phyloP scores from a whole-genome alignment of 2,888 invertebrate species.

The Girardia tigrina region DNA sequence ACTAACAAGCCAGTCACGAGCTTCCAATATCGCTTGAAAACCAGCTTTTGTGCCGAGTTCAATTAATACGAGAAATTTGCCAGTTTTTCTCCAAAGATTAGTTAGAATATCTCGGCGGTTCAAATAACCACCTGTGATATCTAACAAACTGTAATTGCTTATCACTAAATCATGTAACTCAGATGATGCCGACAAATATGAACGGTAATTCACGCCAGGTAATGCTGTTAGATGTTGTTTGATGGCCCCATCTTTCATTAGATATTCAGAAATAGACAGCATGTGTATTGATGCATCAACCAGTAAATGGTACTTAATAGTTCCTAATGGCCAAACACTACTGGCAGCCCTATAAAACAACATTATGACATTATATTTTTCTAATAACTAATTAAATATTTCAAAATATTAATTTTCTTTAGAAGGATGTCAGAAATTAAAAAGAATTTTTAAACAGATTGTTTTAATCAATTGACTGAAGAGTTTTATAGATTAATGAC shows the following conservation, averaged over 20 bases:
- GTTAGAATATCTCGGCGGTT: constrained; percentile 60
- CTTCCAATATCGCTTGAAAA: constrained; percentile 67
- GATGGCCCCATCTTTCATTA: neutral
- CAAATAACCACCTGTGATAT: constrained; percentile 58
- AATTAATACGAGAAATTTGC: constrained; percentile 65
- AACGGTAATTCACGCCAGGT: constrained; percentile 52
- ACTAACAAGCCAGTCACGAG: constrained; percentile 61
- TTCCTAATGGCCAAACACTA: neutral
- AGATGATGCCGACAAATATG: constrained; percentile 62
- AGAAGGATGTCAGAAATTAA: too few species aligned
- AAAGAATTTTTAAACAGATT: too few species aligned
- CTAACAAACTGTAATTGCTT: constrained; percentile 67
- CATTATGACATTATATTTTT: too few species aligned
- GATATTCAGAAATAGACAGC: neutral
- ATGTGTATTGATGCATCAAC: neutral
- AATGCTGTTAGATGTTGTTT: neutral
- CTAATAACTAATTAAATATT: too few species aligned
- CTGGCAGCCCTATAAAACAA: neutral
- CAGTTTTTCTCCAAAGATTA: constrained; percentile 73
- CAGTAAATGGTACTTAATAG: neutral
- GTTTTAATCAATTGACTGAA: too few species aligned
- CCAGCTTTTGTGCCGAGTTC: constrained; percentile 72
- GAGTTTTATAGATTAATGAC: too few species aligned
- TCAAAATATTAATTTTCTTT: too few species aligned
- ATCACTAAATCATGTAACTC: constrained; percentile 64